A percentile compares a stretch with the other conserved stretches of the same genome.
Conservation (phyloP, 2,888 invertebrate species). For the Eurytoma adleriae region DNA sequence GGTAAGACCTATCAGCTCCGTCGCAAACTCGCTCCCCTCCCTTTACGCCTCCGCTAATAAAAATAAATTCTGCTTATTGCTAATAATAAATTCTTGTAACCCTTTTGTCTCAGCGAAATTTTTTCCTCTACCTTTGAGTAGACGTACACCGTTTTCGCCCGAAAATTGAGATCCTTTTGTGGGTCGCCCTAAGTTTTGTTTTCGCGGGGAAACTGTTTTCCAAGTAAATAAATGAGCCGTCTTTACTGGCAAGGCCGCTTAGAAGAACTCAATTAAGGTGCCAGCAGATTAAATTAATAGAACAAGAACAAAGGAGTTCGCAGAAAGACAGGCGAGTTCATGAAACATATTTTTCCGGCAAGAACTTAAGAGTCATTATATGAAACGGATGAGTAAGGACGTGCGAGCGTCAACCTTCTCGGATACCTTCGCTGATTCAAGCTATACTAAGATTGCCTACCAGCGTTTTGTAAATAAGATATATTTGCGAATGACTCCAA, state of each 20-base stretch:
- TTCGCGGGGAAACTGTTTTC: constrained; percentile 39
- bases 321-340: constrained; percentile 24
- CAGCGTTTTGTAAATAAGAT: too few relatives aligned
- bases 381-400: too few relatives aligned
- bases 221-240: constrained; percentile 40
- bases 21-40: too few relatives aligned
- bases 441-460: too few relatives aligned
- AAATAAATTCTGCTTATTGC: constrained; percentile 4
- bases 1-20: background rate
- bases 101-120: background rate
- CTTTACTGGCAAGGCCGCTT: constrained; percentile 43
- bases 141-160: background rate
- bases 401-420: too few relatives aligned
- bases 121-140: constrained; percentile 3
- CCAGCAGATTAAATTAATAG: constrained; percentile 58
- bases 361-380: background rate
- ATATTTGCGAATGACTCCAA: too few relatives aligned
- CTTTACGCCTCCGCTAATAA: too few relatives aligned
- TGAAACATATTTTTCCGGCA: constrained; percentile 36
- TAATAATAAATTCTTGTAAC: constrained; percentile 34
- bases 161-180: background rate
- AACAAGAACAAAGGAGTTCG: constrained; percentile 4
- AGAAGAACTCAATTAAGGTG: constrained; percentile 65
- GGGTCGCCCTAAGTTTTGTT: too few relatives aligned
- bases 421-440: too few relatives aligned